A percentile compares a stretch with the other conserved stretches of the same genome.
Conservation (phyloP, 2,888 invertebrate species). For the Xestia xanthographa region DNA sequence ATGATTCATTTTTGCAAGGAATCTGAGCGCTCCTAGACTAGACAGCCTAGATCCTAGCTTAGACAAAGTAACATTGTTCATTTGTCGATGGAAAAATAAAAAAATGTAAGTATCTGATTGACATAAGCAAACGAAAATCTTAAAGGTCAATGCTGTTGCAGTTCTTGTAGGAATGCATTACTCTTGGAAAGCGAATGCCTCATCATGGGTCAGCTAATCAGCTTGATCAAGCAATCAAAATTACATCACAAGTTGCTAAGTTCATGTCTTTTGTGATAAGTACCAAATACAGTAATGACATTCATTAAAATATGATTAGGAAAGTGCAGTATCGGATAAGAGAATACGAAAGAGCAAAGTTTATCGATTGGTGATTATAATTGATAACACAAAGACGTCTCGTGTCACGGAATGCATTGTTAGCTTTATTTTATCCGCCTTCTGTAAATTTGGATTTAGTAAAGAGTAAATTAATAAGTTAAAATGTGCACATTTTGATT, state of each 20-base stretch:
- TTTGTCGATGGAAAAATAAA: neutral
- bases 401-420: conserved; percentile 19
- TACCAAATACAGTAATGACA: conserved; percentile 20
- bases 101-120: neutral
- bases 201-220: no score
- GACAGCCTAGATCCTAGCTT: neutral
- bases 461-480: no score
- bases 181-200: neutral
- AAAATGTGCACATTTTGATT: neutral
- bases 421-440: conserved; percentile 9
- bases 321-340: neutral
- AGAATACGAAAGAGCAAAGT: neutral
- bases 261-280: conserved; percentile 18
- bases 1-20: neutral
- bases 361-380: conserved; percentile 8
- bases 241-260: neutral
- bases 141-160: neutral
- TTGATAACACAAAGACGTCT: conserved; percentile 3
- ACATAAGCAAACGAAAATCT: neutral
- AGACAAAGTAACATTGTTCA: neutral
- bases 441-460: neutral
- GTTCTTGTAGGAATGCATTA: neutral
- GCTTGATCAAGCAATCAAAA: neutral
- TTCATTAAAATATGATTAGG: conserved; percentile 16
- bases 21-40: no score